Evolutionary conservation across 2,113 vertebrate genomes (phyloP).

Genomic region (human): GRCh38 chr7:95887001-95887500

Average conservation of each 20-base stretch:
- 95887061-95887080: background rate
- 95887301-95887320: background rate
- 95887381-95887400: background rate
- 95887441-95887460: background rate
- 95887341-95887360: background rate
- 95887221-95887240: background rate
- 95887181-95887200: background rate
- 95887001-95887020: background rate
- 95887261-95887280: background rate
- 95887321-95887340: background rate
- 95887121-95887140: background rate
- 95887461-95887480: background rate
- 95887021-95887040: background rate
- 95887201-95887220: background rate
- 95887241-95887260: constrained; percentile 5
- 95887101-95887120: background rate
- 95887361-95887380: background rate
- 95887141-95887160: background rate
- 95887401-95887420: background rate
- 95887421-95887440: background rate
- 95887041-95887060: background rate
- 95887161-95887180: background rate
- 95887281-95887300: background rate
- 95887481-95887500: background rate
- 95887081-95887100: background rate